Percentiles rank a stretch among this genome's conserved stretches.
Evolutionary conservation across 1,140 invertebrate species (phyloP).

Genomic region (Asobara japonica): DNA sequence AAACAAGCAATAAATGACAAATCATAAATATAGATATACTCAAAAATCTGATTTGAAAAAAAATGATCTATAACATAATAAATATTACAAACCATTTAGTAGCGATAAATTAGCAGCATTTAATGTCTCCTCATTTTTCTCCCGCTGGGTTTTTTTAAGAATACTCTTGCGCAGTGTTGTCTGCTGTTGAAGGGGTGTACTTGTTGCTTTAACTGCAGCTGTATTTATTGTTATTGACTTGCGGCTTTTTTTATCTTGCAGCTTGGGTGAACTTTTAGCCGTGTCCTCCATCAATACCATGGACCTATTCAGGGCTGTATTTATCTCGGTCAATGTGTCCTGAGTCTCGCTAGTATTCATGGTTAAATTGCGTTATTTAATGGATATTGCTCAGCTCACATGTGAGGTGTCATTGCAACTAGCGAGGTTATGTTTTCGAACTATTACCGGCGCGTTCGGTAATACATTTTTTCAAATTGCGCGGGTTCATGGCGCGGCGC

Average conservation of each 20-base stretch:
- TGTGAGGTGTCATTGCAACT: no score
- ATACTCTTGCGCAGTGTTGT: conserved; percentile 21
- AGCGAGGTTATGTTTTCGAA: background rate
- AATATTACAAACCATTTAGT: background rate
- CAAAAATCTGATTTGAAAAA: no score
- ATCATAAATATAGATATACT: no score
- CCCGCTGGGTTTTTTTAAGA: conserved; percentile 20
- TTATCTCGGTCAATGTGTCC: conserved; percentile 23
- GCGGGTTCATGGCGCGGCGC: no score
- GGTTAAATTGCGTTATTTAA: background rate
- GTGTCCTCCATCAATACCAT: conserved; percentile 24
- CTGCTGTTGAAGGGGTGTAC: background rate
- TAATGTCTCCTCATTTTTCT: background rate
- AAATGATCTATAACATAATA: no score
- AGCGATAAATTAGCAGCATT: background rate
- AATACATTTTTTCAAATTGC: no score
- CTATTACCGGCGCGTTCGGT: no score
- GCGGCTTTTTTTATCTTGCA: background rate
- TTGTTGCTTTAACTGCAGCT: background rate
- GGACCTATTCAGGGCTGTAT: conserved; percentile 29
- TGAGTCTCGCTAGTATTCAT: conserved; percentile 10
- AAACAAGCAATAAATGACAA: no score
- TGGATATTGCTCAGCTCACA: background rate
- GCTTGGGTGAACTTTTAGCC: background rate
- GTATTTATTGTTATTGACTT: conserved; percentile 30